Evolutionary conservation across 2,113 vertebrate species (phyloP).

Genomic region (Entelurus aequoreus): DNA sequence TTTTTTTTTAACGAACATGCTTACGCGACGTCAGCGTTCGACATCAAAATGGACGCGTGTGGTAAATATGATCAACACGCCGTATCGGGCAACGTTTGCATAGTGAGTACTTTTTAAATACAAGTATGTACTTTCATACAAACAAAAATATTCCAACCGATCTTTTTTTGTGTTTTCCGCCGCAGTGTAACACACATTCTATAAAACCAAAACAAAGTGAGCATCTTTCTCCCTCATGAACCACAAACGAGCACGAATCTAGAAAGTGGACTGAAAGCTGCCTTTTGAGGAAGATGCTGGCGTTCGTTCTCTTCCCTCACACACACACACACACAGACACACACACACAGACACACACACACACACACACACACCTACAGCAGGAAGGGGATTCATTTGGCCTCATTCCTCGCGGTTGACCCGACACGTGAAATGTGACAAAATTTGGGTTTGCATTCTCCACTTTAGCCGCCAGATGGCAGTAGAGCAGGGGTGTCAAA

Average conservation of each 20-base stretch:
- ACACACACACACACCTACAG: slow-evolving; percentile 56
- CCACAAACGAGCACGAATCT: slow-evolving; percentile 38
- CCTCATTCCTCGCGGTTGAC: too few species aligned
- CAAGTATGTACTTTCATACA: slow-evolving; percentile 4
- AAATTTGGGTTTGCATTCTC: too few species aligned
- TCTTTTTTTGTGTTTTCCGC: neutral
- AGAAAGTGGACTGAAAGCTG: slow-evolving; percentile 65
- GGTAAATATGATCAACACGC: neutral
- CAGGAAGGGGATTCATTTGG: too few species aligned
- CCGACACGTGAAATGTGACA: too few species aligned
- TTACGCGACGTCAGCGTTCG: too few species aligned
- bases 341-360: slow-evolving; percentile 51
- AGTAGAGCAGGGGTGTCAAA: too few species aligned
- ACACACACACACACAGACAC: slow-evolving; percentile 48
- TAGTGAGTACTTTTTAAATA: slow-evolving; percentile 9
- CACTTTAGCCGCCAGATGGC: too few species aligned
- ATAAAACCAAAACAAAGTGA: neutral
- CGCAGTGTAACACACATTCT: neutral
- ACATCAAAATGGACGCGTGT: neutral
- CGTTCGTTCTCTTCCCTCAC: slow-evolving; percentile 55
- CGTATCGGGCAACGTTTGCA: neutral
- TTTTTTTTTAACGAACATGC: too few species aligned
- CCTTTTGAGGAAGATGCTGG: slow-evolving; percentile 68
- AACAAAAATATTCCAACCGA: neutral
- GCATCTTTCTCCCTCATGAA: neutral